Evolutionary conservation across 2,888 invertebrate genomes (phyloP), one percentile per base, ranked within the genome.

Genomic region (Dastarcus helophoroides): DNA sequence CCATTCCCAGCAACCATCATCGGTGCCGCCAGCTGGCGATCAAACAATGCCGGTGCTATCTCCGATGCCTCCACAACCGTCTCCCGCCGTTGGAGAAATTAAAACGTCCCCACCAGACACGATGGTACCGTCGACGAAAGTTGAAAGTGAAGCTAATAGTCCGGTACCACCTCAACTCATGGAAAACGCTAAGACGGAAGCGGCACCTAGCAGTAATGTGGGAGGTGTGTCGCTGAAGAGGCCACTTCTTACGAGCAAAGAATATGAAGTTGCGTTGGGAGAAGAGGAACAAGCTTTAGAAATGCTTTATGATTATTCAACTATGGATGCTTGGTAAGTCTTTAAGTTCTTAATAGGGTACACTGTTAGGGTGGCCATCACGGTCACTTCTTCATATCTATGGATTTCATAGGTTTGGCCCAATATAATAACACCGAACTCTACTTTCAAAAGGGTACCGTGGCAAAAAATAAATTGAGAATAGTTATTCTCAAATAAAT

Each of bases 231-330:
- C 46, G 40, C 61, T 77, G 50, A 82, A 83, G 60, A 69, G 89
- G 52, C 93, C 93, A 21, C 64, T 73, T 40, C 69, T 93, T 48
- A 77, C 75, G 29, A 73, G 77, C 27, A 78, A 79, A 50, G 84
- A 84, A 51, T 77, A 80, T 43, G 85, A 89, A 48, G 75, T 74
- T 36, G 78, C 79, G 47, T 69, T 82, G 31, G 73, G 79, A 14
- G 86, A 86, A 47, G 88, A 90, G 55, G 82, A 81, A 54, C 76
- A 77, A 47, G 73, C 78, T 33, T 69, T 83, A 41, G 79, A 83
- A 46, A 73, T 82, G 64, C 71, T 94, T 11, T 93, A 93, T 62
- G 90, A 93, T 63, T 90, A 89, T 65, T 73, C 84, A 44, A 77
- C 79, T 47, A 71, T 85, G 44, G 74, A 83, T 55, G 81, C 80